Evolutionary conservation across 2,888 invertebrate species (phyloP).

Genomic region (Axea sp.): DNA sequence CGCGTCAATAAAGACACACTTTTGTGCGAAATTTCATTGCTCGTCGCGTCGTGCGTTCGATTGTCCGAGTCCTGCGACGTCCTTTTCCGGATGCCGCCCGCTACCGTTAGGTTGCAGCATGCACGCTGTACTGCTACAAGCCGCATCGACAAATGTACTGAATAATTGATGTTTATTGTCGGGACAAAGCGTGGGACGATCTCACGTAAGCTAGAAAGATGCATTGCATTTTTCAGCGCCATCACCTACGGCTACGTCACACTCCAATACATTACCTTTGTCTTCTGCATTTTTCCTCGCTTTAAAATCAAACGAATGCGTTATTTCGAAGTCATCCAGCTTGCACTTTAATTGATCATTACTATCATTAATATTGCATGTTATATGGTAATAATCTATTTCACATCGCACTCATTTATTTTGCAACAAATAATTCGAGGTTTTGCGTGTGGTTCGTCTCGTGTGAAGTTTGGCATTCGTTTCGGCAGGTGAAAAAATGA

Average conservation of each 20-base stretch:
- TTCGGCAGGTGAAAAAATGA: too few relatives aligned
- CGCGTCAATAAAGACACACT: slow-evolving; percentile 40
- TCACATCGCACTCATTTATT: too few relatives aligned
- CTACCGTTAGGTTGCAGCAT: slow-evolving; percentile 40
- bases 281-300: not conserved
- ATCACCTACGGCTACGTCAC: slow-evolving; percentile 15
- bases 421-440: too few relatives aligned
- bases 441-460: too few relatives aligned
- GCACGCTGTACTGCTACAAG: slow-evolving; percentile 36
- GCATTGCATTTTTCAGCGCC: slow-evolving; percentile 42
- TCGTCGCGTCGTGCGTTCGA: slow-evolving; percentile 8
- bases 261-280: slow-evolving; percentile 8
- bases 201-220: slow-evolving; percentile 46
- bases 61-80: slow-evolving; percentile 25
- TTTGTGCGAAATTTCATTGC: slow-evolving; percentile 43
- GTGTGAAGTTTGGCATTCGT: too few relatives aligned
- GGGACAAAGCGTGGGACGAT: slow-evolving; percentile 57
- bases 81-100: slow-evolving; percentile 50
- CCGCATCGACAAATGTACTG: slow-evolving; percentile 50
- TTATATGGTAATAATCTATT: too few relatives aligned
- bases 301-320: too few relatives aligned
- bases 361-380: too few relatives aligned
- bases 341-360: too few relatives aligned
- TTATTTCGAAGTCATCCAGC: too few relatives aligned
- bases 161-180: slow-evolving; percentile 63